These are phyloP conservation scores for Drosophila testacea DNA, from an alignment of 2,888 invertebrate genomes.

Conservation along the genomic window DNA sequence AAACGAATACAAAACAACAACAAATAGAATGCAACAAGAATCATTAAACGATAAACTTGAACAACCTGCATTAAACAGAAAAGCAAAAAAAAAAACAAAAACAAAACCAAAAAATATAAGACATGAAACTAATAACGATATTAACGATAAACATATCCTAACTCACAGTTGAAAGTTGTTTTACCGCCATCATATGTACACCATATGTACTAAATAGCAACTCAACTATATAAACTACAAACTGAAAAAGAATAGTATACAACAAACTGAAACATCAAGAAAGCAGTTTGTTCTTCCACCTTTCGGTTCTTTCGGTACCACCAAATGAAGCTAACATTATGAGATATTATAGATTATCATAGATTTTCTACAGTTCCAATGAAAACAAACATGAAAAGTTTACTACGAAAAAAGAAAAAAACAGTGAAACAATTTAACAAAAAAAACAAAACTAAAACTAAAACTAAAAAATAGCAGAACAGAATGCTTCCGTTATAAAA, in stretches of 20 bases:
- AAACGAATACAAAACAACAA: background rate
- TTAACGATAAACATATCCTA: slow-evolving; percentile 60
- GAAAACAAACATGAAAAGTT: slow-evolving; percentile 20
- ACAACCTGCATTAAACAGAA: slow-evolving; percentile 22
- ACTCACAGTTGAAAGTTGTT: slow-evolving; percentile 52
- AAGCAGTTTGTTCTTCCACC: slow-evolving; percentile 73
- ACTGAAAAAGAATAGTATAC: slow-evolving; percentile 14
- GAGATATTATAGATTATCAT: slow-evolving; percentile 54
- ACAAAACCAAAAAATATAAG: background rate
- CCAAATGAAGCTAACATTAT: slow-evolving; percentile 58
- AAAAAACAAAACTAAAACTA: slow-evolving; percentile 12
- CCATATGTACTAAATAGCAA: slow-evolving; percentile 35
- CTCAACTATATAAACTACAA: slow-evolving; percentile 43
- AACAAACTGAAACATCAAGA: background rate
- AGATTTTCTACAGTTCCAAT: slow-evolving; percentile 65
- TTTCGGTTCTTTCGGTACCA: slow-evolving; percentile 73
- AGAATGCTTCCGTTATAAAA: slow-evolving; percentile 58
- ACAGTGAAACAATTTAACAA: slow-evolving; percentile 11
- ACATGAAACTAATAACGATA: background rate
- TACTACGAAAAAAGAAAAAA: slow-evolving; percentile 4
- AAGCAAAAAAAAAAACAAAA: slow-evolving; percentile 8
- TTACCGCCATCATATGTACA: slow-evolving; percentile 39
- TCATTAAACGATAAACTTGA: slow-evolving; percentile 23
- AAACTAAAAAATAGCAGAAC: background rate
- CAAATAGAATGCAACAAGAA: slow-evolving; percentile 13